Conservation (phyloP, 2,113 vertebrate species). For the Oryzias melastigma region DNA sequence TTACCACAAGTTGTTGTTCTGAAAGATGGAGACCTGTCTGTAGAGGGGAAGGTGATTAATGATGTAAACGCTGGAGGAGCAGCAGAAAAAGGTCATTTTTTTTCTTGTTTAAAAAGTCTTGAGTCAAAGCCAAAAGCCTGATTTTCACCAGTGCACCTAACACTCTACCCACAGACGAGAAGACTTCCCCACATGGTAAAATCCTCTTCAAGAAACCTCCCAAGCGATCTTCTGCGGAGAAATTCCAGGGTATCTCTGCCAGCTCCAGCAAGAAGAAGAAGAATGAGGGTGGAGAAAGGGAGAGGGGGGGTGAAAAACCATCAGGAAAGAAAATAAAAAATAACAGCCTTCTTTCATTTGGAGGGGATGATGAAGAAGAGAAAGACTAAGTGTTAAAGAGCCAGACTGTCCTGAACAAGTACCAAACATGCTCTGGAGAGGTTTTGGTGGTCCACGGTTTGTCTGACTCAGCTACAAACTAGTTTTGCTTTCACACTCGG, state of each 20-base stretch:
- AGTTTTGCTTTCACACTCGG: too few species aligned
- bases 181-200: constrained; percentile 84
- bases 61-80: constrained; percentile 60
- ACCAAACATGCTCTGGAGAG: too few species aligned
- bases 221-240: constrained; percentile 86
- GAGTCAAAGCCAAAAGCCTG: too few species aligned
- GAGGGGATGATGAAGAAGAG: constrained; percentile 87
- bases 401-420: too few species aligned
- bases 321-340: constrained; percentile 88
- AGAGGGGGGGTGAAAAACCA: constrained; percentile 65
- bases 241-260: constrained; percentile 85
- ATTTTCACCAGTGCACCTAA: too few species aligned
- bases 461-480: too few species aligned
- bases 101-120: too few species aligned
- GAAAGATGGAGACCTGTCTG: constrained; percentile 86
- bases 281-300: constrained; percentile 18
- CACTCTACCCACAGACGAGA: constrained; percentile 72
- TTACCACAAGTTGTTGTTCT: constrained; percentile 91
- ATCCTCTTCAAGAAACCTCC: constrained; percentile 92
- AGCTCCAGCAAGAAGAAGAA: constrained; percentile 88
- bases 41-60: constrained; percentile 87
- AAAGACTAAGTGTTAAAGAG: constrained; percentile 57
- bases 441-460: too few species aligned
- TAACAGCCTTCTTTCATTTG: constrained; percentile 93
- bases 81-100: constrained; percentile 67